Percentiles rank a stretch among this genome's conserved stretches.
Evolutionary conservation across 1,140 invertebrate genomes (phyloP).

Genomic region (Oedothorax gibbosus): DNA sequence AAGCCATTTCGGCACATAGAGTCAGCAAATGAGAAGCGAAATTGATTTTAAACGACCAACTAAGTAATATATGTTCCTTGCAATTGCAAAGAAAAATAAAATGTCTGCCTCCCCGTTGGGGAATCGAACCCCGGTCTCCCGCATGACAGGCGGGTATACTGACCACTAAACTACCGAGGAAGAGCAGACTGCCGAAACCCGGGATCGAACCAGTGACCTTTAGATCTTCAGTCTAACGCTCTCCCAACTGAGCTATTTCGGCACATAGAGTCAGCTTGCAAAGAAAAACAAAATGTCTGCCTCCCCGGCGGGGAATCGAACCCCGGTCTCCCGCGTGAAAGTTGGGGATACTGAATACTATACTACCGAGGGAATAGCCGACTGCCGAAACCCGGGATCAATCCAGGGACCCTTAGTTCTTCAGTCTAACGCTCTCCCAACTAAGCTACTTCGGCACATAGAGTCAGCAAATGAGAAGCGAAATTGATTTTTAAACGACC

Average conservation of each 20-base stretch:
- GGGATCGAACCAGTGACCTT: slow-evolving; percentile 56
- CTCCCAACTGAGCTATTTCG: slow-evolving; percentile 58
- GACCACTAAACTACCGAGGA: no score
- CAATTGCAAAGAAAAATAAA: no score
- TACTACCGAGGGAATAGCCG: background rate
- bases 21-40: no score
- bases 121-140: no score
- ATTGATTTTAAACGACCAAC: no score
- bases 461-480: no score
- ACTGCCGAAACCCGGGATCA: no score
- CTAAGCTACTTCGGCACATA: slow-evolving; percentile 56
- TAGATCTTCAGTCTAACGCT: slow-evolving; percentile 58
- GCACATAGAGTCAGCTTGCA: no score
- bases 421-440: slow-evolving; percentile 59
- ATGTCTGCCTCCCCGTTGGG: no score
- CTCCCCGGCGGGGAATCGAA: slow-evolving; percentile 72
- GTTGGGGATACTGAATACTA: background rate
- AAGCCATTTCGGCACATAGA: slow-evolving; percentile 62
- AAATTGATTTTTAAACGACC: no score
- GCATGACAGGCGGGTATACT: no score
- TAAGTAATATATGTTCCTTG: no score
- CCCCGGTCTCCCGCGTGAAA: slow-evolving; percentile 73
- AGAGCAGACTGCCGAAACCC: slow-evolving; percentile 53
- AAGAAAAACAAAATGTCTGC: background rate
- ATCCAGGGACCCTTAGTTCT: slow-evolving; percentile 58